Conservation (phyloP, 2,797 vertebrate species). For the Acrossocheilus fasciatus region DNA sequence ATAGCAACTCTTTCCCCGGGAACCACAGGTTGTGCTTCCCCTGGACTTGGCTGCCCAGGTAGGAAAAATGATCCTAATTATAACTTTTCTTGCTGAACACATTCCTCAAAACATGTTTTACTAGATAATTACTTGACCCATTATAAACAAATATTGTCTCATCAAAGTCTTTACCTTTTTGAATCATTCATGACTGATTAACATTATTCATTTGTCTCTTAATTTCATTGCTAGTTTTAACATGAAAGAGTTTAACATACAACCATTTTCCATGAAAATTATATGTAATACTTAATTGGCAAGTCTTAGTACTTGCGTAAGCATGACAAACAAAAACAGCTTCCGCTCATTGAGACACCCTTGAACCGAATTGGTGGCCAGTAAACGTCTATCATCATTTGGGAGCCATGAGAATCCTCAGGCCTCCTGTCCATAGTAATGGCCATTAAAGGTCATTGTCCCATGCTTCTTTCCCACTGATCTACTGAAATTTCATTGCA, state of each 20-base stretch:
- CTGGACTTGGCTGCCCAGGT: slow-evolving; percentile 87
- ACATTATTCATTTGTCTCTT: neutral
- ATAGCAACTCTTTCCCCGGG: slow-evolving; percentile 74
- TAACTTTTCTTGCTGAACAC: neutral
- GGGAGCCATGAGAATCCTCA: slow-evolving; percentile 23
- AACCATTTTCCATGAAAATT: neutral
- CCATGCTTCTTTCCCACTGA: slow-evolving; percentile 7
- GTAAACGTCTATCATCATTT: slow-evolving; percentile 7
- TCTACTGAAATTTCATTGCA: neutral
- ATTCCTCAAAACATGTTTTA: slow-evolving; percentile 7
- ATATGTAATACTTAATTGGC: neutral
- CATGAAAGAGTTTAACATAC: neutral
- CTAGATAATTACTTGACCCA: slow-evolving; percentile 1
- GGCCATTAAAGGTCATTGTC: slow-evolving; percentile 38
- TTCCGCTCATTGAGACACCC: slow-evolving; percentile 17
- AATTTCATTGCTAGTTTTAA: neutral
- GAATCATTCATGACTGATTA: neutral
- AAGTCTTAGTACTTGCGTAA: neutral
- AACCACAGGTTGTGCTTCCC: slow-evolving; percentile 78
- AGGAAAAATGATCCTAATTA: slow-evolving; percentile 60
- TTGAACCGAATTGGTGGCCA: neutral
- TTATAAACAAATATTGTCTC: neutral
- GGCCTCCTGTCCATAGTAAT: slow-evolving; percentile 18
- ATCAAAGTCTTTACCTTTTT: neutral
- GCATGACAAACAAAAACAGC: neutral